These are phyloP conservation scores for Trichonephila clavata DNA, from an alignment of 1,140 invertebrate genomes.

Conservation along the genomic window DNA sequence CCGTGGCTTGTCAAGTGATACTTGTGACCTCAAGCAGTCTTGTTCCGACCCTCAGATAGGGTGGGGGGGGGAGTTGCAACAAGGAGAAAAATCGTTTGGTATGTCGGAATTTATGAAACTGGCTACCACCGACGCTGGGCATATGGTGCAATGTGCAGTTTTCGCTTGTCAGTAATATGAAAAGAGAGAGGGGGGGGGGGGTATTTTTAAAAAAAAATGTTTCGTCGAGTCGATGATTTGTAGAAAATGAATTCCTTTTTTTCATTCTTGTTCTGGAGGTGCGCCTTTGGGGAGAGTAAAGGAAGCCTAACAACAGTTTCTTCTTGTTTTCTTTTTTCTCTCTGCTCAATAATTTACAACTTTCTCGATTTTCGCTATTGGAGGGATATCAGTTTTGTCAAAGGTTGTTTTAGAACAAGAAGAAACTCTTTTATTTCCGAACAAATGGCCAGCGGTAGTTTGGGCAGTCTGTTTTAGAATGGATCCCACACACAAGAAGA, in stretches of 20 bases:
- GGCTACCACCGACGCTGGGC: constrained; percentile 60
- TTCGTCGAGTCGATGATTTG: constrained; percentile 30
- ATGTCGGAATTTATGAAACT: constrained; percentile 66
- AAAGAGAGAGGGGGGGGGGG: background rate
- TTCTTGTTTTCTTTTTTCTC: background rate
- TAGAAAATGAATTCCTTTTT: constrained; percentile 46
- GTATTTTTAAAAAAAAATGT: background rate
- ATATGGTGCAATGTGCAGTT: constrained; percentile 44
- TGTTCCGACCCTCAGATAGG: constrained; percentile 58
- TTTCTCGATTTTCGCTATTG: background rate
- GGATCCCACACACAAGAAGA: too few relatives aligned
- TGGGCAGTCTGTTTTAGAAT: too few relatives aligned
- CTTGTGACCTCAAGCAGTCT: constrained; percentile 72
- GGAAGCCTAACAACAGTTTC: background rate
- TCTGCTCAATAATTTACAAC: constrained; percentile 23
- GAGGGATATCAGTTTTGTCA: background rate
- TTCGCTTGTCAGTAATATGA: constrained; percentile 33
- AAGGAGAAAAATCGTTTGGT: constrained; percentile 9
- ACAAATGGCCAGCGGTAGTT: too few relatives aligned
- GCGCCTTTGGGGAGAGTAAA: background rate
- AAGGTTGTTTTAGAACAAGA: background rate
- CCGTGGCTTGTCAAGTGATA: constrained; percentile 69
- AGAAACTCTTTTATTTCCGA: background rate
- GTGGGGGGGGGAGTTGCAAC: background rate
- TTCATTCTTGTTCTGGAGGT: background rate